Base-by-base conservation (phyloP, 2,888 invertebrate genomes). In the Aphidoletes aphidimyza region DNA sequence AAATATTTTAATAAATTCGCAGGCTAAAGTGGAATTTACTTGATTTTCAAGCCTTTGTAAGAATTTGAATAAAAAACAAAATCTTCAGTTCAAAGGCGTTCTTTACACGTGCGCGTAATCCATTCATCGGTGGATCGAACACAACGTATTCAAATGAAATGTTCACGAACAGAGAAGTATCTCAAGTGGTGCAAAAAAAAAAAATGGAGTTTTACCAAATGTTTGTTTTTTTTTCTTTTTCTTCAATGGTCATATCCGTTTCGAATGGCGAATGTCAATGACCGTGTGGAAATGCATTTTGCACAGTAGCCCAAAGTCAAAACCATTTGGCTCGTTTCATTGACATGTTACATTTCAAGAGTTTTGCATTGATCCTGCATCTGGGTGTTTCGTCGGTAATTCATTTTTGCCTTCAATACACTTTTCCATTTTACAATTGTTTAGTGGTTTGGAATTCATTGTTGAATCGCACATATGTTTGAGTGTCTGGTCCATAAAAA, bases 21-120 rank as follows among this genome's bases (percentile, higher is more conserved):
- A 69, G 30, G 30, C 69, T 69, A n/a, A 69, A 30, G 69, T 69
- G 30, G 69, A 69, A 69, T 69, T 69, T 69, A 69, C 69, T 69
- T 69, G 69, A 69, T 69, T 69, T 69, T 69, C 22, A 11, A 11
- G 47, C n/a, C n/a, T 42, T 9, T 42, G 42, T 9, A 42, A 9
- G 42, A 42, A 42, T 9, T 42, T 14, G 42, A 42, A 42, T 6
- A 9, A 54, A 54, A 34, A 69, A 14, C 14, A 14, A 1, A 11
- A 30, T 69, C 37, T 36, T 81, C 26, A n/a, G 30, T 37, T 81
- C 81, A 78, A 78, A 78, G 36, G 78, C 78, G 78, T 78, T n/a
- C n/a, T 81, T 37, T 81, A 5, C 37, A 37, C 81, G 37, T 37
- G 81, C 37, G 81, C 81, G 54, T 19, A 37, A 81, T 37, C 37